phyloP scores from a whole-genome alignment of 2,888 invertebrate species.

The Fragum sueziense region DNA sequence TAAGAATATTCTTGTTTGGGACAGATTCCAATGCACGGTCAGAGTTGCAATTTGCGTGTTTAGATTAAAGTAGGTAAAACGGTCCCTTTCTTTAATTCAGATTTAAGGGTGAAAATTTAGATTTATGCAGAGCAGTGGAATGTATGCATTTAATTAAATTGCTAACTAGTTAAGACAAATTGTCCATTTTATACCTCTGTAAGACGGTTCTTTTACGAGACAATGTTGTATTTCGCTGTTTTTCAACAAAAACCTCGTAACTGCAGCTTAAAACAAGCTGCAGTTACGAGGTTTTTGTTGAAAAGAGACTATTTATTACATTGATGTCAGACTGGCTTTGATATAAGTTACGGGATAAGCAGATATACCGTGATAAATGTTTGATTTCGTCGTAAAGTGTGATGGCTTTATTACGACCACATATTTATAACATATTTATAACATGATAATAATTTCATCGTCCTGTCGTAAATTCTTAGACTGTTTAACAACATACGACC shows the following conservation, averaged over 20 bases:
- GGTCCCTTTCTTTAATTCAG: too few relatives aligned
- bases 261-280: too few relatives aligned
- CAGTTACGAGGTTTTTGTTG: too few relatives aligned
- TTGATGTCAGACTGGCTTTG: conserved; percentile 20
- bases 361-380: conserved; percentile 8
- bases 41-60: too few relatives aligned
- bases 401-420: conserved; percentile 31
- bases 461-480: not conserved
- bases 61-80: too few relatives aligned
- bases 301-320: too few relatives aligned
- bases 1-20: too few relatives aligned
- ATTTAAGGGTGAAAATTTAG: too few relatives aligned
- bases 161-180: conserved; percentile 18
- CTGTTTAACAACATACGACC: not conserved
- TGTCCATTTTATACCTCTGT: not conserved
- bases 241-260: too few relatives aligned
- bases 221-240: too few relatives aligned
- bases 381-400: conserved; percentile 25
- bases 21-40: too few relatives aligned
- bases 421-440: conserved; percentile 25
- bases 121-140: too few relatives aligned
- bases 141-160: not conserved
- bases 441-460: conserved; percentile 17
- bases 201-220: conserved; percentile 4
- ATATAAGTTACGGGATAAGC: conserved; percentile 23